A percentile compares a stretch with the other conserved stretches of the same genome.
phyloP scores from a whole-genome alignment of 2,113 vertebrate genomes.

The Xiphophorus maculatus region DNA sequence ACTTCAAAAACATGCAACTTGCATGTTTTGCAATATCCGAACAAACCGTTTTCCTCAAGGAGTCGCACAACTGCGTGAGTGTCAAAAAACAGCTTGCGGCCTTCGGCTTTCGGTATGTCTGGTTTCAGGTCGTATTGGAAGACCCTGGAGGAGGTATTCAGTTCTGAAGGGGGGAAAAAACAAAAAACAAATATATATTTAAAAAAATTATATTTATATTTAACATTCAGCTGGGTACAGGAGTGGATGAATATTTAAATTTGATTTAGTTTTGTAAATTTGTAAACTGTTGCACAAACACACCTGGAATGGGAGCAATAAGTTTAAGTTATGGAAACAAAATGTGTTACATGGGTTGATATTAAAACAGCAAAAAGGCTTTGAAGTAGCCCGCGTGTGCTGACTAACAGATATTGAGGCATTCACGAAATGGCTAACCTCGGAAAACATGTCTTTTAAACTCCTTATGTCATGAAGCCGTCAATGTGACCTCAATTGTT shows the following conservation, averaged over 20 bases:
- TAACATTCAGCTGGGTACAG: too few species aligned
- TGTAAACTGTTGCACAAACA: not conserved
- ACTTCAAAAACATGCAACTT: not conserved
- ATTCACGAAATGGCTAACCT: too few species aligned
- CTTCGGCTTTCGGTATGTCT: constrained; percentile 72
- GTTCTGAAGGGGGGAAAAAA: constrained; percentile 65
- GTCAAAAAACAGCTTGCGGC: constrained; percentile 86
- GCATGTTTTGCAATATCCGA: not conserved
- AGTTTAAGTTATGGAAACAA: not conserved
- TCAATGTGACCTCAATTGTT: not conserved
- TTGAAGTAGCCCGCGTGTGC: not conserved
- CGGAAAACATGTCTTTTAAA: too few species aligned
- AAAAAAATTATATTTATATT: too few species aligned
- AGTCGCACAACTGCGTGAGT: constrained; percentile 90
- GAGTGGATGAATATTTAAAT: too few species aligned
- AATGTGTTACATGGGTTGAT: not conserved
- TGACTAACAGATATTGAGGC: not conserved
- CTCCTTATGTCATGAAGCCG: not conserved
- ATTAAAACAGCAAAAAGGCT: not conserved
- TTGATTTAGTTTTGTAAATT: not conserved
- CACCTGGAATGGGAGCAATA: not conserved
- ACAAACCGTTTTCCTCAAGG: constrained; percentile 90
- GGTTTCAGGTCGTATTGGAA: constrained; percentile 75
- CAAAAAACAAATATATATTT: not conserved
- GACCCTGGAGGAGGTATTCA: constrained; percentile 69